Conservation (phyloP, 1,140 invertebrate species). For the Popillia japonica region DNA sequence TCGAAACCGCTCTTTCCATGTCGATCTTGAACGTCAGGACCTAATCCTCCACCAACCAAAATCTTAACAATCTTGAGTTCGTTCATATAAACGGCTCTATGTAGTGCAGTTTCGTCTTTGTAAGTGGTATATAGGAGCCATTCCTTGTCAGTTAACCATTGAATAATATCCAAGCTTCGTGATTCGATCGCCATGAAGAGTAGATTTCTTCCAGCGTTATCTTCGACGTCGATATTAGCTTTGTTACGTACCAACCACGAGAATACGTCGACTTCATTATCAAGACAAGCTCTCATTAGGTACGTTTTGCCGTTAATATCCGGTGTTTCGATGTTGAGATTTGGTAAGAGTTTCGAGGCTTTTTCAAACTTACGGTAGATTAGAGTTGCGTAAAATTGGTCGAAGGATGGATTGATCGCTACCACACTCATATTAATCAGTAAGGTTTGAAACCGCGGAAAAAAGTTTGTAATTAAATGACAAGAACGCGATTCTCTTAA, state of each 20-base stretch:
- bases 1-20: not conserved
- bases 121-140: too few relatives aligned
- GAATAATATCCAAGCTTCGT: too few relatives aligned
- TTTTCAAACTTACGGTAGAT: not conserved
- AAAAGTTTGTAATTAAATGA: too few relatives aligned
- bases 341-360: not conserved
- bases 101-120: not conserved
- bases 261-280: not conserved
- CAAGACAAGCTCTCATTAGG: not conserved
- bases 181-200: too few relatives aligned
- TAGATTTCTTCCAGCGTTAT: not conserved
- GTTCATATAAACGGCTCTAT: not conserved
- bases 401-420: not conserved
- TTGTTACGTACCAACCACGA: not conserved
- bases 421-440: not conserved
- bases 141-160: too few relatives aligned
- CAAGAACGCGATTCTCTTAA: too few relatives aligned
- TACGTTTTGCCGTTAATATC: not conserved
- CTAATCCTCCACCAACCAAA: not conserved
- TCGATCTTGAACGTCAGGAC: not conserved
- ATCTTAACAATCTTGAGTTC: not conserved
- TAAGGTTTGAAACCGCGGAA: too few relatives aligned
- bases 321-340: not conserved
- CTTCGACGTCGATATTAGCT: not conserved
- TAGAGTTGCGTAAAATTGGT: not conserved